A percentile compares a stretch with the other conserved stretches of the same genome.
Conservation (phyloP, 2,888 invertebrate genomes). For the Serripes groenlandicus region DNA sequence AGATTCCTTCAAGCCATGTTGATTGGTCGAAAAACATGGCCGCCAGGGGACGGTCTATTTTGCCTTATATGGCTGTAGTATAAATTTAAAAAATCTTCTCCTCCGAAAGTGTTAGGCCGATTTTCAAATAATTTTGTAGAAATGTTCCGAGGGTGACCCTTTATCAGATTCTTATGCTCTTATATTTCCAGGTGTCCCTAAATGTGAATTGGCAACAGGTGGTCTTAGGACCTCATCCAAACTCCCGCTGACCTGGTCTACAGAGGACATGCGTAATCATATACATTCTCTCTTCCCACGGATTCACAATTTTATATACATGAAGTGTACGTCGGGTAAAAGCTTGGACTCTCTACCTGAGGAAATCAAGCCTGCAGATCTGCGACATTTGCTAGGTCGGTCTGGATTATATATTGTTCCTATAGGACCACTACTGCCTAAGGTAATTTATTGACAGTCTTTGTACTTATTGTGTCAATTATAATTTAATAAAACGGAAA, state of each 20-base stretch:
- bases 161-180: too few relatives aligned
- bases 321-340: constrained; percentile 66
- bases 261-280: constrained; percentile 56
- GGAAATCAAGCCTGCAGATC: constrained; percentile 58
- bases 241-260: constrained; percentile 59
- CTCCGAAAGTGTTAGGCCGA: too few relatives aligned
- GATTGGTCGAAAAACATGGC: too few relatives aligned
- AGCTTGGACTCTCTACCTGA: constrained; percentile 63
- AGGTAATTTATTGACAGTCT: constrained; percentile 36
- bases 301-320: constrained; percentile 54
- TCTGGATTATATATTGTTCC: constrained; percentile 66
- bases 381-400: constrained; percentile 56
- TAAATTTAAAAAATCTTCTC: too few relatives aligned
- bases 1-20: too few relatives aligned
- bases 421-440: constrained; percentile 55
- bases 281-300: constrained; percentile 57
- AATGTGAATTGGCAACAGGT: constrained; percentile 56
- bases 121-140: too few relatives aligned
- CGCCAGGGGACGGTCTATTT: too few relatives aligned
- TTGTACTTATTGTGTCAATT: too few relatives aligned
- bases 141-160: too few relatives aligned
- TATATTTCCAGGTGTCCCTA: constrained; percentile 56
- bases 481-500: too few relatives aligned
- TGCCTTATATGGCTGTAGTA: neutral
- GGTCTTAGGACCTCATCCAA: constrained; percentile 64